Conservation (phyloP, 2,797 vertebrate species). For the Hirundo rustica region DNA sequence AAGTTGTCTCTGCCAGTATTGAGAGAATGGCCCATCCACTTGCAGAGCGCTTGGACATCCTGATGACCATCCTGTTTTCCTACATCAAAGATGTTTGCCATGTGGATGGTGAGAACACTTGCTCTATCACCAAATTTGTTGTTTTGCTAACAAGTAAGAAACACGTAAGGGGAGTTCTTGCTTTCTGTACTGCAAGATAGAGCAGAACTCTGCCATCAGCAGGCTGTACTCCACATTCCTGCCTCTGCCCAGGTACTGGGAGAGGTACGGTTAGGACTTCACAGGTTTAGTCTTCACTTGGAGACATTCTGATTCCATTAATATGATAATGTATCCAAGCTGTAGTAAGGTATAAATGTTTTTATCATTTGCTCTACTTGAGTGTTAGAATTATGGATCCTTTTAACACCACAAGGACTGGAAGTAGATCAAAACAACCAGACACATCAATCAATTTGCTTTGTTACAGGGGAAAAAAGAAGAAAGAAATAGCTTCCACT, state of each 20-base stretch:
- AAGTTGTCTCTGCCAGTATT: background rate
- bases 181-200: background rate
- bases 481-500: background rate
- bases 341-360: background rate
- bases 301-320: background rate
- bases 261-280: background rate
- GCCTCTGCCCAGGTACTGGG: background rate
- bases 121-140: background rate
- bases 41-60: slow-evolving; percentile 87
- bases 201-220: background rate
- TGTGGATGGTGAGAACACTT: slow-evolving; percentile 76
- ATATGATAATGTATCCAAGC: background rate
- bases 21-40: slow-evolving; percentile 84
- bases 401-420: background rate
- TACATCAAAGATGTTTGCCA: slow-evolving; percentile 88
- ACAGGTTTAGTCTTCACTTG: background rate
- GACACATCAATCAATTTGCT: background rate
- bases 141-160: background rate
- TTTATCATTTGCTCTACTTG: background rate
- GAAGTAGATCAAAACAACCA: background rate
- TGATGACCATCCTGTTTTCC: slow-evolving; percentile 85
- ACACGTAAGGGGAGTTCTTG: background rate
- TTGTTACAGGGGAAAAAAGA: background rate
- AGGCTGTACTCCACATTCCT: background rate
- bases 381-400: background rate